These are phyloP conservation scores for Tanypteryx hageni DNA, from an alignment of 2,888 invertebrate species.

Conservation along the genomic window DNA sequence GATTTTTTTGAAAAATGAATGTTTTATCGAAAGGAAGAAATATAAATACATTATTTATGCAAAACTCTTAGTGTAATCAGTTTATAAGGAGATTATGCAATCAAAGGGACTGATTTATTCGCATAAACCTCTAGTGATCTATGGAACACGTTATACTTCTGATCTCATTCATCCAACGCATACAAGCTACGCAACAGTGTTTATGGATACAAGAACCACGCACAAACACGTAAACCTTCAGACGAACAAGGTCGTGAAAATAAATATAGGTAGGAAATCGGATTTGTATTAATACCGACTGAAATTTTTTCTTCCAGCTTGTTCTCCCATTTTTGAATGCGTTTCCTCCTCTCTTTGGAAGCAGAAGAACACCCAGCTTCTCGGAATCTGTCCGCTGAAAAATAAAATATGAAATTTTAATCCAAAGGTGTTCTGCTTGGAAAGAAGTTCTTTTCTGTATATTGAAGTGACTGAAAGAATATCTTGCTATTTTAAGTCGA, in stretches of 20 bases:
- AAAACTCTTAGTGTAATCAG: not conserved
- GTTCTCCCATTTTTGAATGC: not conserved
- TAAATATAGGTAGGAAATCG: conserved; percentile 2
- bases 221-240: not conserved
- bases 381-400: not conserved
- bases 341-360: not conserved
- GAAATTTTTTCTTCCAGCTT: not conserved
- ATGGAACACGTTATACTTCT: not conserved
- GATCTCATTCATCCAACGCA: not conserved
- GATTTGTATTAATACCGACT: not conserved
- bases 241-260: conserved; percentile 27
- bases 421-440: not conserved
- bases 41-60: not conserved
- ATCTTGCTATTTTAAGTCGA: no score
- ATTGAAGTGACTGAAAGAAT: no score
- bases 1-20: no score
- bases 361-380: not conserved
- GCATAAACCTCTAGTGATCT: not conserved
- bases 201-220: conserved; percentile 11
- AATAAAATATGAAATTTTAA: not conserved
- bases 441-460: not conserved
- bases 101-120: not conserved
- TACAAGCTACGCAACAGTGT: not conserved
- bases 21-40: not conserved
- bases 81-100: not conserved